phyloP scores from a whole-genome alignment of 2,797 vertebrate species.

The Geotrypetes seraphini region DNA sequence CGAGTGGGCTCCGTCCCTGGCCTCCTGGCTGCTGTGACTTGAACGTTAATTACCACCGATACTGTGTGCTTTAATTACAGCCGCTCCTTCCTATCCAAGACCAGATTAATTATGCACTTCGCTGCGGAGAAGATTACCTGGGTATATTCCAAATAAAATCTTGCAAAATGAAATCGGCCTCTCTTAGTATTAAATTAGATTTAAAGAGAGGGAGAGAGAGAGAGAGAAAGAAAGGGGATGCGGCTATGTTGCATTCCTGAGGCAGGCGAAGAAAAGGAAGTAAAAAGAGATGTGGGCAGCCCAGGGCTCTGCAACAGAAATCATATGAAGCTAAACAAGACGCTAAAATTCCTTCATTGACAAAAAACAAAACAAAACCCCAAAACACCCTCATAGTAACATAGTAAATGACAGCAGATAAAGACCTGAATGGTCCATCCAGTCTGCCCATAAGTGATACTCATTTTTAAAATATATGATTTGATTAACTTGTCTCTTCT shows the following conservation, averaged over 20 bases:
- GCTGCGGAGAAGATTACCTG: conserved; percentile 29
- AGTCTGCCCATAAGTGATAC: too few relatives aligned
- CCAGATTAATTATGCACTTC: conserved; percentile 56
- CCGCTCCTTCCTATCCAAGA: conserved; percentile 41
- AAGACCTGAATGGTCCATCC: too few relatives aligned
- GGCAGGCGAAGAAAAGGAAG: background rate
- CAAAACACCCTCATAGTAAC: too few relatives aligned
- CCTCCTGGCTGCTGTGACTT: conserved; percentile 51
- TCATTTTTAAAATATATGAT: too few relatives aligned
- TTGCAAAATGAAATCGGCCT: background rate
- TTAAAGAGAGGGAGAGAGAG: too few relatives aligned
- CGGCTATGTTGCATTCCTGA: background rate
- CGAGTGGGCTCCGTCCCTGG: conserved; percentile 30
- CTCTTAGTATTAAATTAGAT: conserved; percentile 4
- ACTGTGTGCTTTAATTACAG: conserved; percentile 50
- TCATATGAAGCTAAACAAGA: background rate
- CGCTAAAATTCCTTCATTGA: background rate
- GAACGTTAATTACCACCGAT: conserved; percentile 57
- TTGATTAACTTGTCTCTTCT: too few relatives aligned
- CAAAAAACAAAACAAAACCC: too few relatives aligned
- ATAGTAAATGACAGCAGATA: too few relatives aligned
- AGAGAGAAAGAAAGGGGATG: background rate
- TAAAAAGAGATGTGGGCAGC: background rate
- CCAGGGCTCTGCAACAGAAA: too few relatives aligned
- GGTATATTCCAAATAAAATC: conserved; percentile 1